Percentiles rank a stretch among this genome's conserved stretches.
Conservation (phyloP, 2,113 vertebrate species). For the Salvelinus namaycush region DNA sequence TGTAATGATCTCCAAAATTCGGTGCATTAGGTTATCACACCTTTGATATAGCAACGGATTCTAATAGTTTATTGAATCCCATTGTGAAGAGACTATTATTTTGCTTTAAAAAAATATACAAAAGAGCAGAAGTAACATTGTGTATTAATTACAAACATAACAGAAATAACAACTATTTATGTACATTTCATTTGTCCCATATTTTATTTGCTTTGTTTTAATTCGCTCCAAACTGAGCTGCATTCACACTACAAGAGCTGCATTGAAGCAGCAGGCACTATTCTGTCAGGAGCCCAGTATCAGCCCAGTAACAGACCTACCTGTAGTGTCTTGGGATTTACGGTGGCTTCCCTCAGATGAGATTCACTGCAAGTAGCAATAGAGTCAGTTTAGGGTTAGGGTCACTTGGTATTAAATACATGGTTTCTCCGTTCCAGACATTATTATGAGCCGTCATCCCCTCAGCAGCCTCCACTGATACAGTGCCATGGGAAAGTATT, state of each 20-base stretch:
- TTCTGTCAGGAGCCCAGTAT: neutral
- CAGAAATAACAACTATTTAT: neutral
- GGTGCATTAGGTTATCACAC: too few relatives aligned
- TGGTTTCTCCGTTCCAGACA: too few relatives aligned
- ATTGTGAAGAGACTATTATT: neutral
- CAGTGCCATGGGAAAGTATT: too few relatives aligned
- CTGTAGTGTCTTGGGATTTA: neutral
- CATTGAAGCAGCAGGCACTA: neutral
- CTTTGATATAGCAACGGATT: too few relatives aligned
- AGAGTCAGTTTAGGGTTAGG: slow-evolving; percentile 10
- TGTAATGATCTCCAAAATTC: too few relatives aligned
- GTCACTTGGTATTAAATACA: slow-evolving; percentile 22
- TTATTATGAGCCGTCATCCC: too few relatives aligned
- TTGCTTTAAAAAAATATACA: neutral
- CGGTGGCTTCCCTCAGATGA: neutral
- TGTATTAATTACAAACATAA: neutral
- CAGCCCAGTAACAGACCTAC: neutral
- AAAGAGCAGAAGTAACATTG: neutral
- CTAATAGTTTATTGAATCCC: too few relatives aligned
- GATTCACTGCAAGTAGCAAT: neutral
- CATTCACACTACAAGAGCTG: neutral
- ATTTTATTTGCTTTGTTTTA: neutral
- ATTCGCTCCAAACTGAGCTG: neutral
- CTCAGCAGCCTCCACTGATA: too few relatives aligned
- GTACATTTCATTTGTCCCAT: neutral